Base-by-base conservation (phyloP, 2,797 vertebrate genomes). In the Argentina silus region DNA sequence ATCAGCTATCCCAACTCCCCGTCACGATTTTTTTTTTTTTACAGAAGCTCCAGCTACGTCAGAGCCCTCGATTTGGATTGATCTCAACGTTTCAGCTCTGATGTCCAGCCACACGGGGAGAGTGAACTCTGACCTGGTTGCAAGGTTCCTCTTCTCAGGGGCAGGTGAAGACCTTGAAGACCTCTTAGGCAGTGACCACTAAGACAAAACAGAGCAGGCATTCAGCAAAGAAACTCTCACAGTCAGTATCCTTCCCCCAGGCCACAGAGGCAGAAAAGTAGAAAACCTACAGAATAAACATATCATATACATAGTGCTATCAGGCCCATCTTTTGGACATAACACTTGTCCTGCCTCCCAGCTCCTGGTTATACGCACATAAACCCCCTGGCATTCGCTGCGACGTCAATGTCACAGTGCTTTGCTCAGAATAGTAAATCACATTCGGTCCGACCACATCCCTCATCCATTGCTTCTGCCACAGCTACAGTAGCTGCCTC, bases 11-110 rank as follows among this genome's bases (percentile, higher is more conserved):
- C 44, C 44, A 12, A 47, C 14, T 74, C 17, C 75, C 70, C 42
- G 68, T 70, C 50, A 1, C n/a, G 5, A 70, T n/a, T n/a, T n/a
- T n/a, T n/a, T n/a, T n/a, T n/a, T 79, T 55, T 72, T 66, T 45
- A 45, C 11, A 0, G 50, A 45, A 57, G 59, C 7, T 14, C 57
- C 4, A 6, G 8, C 10, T 55, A n/a, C 48, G 47, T 84, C 81
- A 80, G 62, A 78, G 57, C 56, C 62, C 11, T 12, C 9, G 63
- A 81, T 68, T 27, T 10, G 21, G 64, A 62, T 67, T 51, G 43
- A 53, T 66, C 17, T 0, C 6, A 27, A 27, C 44, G 19, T 63
- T 80, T 80, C 36, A 19, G 17, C 21, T 23, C 23, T 66, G 56
- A 3, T 59, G 72, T 51, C 73, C 45, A 19, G 1, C 15, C 42